Percentiles rank a stretch among this genome's conserved stretches.
phyloP scores from a whole-genome alignment of 2,888 invertebrate species.

The Netelia inedita region DNA sequence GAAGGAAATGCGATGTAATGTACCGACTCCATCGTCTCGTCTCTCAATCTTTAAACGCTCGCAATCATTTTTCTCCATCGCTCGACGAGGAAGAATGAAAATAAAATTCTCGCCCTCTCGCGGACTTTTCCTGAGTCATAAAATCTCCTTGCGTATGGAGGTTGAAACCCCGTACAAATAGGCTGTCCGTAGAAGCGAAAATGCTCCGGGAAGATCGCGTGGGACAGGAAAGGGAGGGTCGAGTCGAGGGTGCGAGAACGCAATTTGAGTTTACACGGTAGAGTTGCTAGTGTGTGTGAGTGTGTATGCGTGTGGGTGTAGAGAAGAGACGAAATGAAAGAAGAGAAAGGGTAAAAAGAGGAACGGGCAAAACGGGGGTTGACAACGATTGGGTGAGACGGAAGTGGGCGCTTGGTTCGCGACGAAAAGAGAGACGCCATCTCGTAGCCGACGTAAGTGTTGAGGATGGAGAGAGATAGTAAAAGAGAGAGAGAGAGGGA shows the following conservation, averaged over 20 bases:
- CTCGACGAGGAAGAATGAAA: neutral
- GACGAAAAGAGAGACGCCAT: conserved; percentile 48
- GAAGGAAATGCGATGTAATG: conserved; percentile 32
- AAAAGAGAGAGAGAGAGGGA: neutral
- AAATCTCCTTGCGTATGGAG: neutral
- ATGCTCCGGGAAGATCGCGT: conserved; percentile 25
- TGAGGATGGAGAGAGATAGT: conserved; percentile 29
- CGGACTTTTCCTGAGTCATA: neutral
- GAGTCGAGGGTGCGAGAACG: conserved; percentile 1
- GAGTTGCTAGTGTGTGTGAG: conserved; percentile 4
- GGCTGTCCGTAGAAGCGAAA: neutral
- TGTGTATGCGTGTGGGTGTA: neutral
- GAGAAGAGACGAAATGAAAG: conserved; percentile 17
- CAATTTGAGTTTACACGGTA: conserved; percentile 53
- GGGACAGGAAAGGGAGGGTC: neutral
- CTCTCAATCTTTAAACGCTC: neutral
- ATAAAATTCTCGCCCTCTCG: neutral
- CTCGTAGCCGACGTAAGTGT: conserved; percentile 39
- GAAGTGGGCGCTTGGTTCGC: conserved; percentile 54
- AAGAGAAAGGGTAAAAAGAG: conserved; percentile 25
- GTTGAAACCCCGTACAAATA: neutral
- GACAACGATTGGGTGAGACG: conserved; percentile 50
- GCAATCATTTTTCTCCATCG: neutral
- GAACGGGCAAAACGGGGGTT: conserved; percentile 19
- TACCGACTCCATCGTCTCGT: neutral